Conservation (phyloP, 2,113 vertebrate genomes). For the Gallinago undulata region DNA sequence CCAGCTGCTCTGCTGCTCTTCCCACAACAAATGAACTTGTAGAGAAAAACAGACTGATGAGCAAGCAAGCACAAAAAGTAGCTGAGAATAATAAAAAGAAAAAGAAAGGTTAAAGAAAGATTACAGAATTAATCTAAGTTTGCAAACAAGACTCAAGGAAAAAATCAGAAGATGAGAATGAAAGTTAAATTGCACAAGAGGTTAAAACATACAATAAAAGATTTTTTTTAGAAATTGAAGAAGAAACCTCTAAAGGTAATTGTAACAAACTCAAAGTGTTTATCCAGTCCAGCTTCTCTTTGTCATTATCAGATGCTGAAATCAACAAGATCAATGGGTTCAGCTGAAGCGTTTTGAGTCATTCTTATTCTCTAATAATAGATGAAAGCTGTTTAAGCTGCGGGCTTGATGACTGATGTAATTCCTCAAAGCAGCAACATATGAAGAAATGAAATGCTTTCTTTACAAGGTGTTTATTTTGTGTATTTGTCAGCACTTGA, state of each 20-base stretch:
- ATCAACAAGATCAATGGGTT: constrained; percentile 26
- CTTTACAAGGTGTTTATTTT: constrained; percentile 7
- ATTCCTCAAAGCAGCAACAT: neutral
- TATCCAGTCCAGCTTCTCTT: neutral
- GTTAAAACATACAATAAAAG: neutral
- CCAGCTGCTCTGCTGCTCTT: neutral
- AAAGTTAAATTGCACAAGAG: neutral
- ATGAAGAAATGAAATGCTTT: neutral
- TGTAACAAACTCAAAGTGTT: neutral
- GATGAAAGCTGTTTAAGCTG: neutral
- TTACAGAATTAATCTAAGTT: constrained; percentile 26
- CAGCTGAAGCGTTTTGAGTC: constrained; percentile 7
- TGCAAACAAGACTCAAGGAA: neutral
- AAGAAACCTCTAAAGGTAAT: neutral
- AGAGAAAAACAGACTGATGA: constrained; percentile 11
- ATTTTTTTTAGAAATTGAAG: constrained; percentile 19
- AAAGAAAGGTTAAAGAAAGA: neutral
- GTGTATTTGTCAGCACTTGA: constrained; percentile 4
- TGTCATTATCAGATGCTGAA: constrained; percentile 1
- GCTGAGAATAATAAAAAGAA: neutral
- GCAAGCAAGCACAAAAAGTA: constrained; percentile 23
- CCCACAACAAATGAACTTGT: neutral
- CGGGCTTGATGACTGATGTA: neutral
- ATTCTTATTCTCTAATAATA: neutral
- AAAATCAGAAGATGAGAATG: neutral